phyloP scores from a whole-genome alignment of 2,888 invertebrate genomes.

The Therioaphis trifolii region DNA sequence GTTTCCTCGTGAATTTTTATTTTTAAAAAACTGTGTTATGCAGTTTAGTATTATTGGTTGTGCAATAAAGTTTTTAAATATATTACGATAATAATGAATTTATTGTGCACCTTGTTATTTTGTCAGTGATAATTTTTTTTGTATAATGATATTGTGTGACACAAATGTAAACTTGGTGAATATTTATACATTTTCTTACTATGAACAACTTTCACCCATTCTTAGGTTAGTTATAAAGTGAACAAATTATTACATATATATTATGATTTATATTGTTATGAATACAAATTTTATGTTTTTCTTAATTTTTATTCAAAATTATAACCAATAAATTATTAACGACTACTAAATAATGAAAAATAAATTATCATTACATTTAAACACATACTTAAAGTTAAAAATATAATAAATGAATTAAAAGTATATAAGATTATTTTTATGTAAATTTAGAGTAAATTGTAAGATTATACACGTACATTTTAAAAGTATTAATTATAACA shows the following conservation, averaged over 20 bases:
- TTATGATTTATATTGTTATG: constrained; percentile 54
- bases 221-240: constrained; percentile 10
- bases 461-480: constrained; percentile 56
- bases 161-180: constrained; percentile 30
- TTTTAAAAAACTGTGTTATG: constrained; percentile 46
- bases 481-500: constrained; percentile 58
- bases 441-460: constrained; percentile 61
- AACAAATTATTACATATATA: constrained; percentile 22
- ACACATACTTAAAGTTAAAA: constrained; percentile 45
- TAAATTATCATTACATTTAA: constrained; percentile 60
- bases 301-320: constrained; percentile 49
- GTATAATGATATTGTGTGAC: constrained; percentile 36
- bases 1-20: constrained; percentile 57
- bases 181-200: constrained; percentile 48
- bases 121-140: constrained; percentile 44
- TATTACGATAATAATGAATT: constrained; percentile 30
- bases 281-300: constrained; percentile 52
- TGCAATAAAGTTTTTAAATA: constrained; percentile 60
- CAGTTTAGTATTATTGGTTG: constrained; percentile 61
- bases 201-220: not conserved
- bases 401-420: constrained; percentile 61
- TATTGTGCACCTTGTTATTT: constrained; percentile 46
- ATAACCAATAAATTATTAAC: constrained; percentile 50
- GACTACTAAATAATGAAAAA: constrained; percentile 44
- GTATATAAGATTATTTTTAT: constrained; percentile 62